phyloP scores from a whole-genome alignment of 2,888 invertebrate species.

The Nymphalis urticae region DNA sequence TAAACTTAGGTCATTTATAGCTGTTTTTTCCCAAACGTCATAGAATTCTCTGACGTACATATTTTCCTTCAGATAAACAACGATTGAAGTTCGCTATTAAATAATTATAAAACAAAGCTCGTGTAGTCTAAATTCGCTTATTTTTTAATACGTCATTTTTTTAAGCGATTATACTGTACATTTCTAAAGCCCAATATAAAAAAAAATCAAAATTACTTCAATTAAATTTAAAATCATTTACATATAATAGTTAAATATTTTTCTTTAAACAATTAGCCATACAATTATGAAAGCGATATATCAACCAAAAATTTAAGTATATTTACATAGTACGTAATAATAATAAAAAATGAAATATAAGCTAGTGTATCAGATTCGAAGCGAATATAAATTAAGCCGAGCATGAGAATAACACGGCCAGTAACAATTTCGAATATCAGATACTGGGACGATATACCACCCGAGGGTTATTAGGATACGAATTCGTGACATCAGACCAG shows the following conservation, averaged over 20 bases:
- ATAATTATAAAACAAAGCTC: background rate
- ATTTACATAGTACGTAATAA: background rate
- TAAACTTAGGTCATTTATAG: background rate
- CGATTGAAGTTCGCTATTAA: background rate
- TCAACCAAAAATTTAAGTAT: too few species aligned
- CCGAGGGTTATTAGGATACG: constrained; percentile 52
- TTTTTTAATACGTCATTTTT: too few species aligned
- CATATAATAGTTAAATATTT: too few species aligned
- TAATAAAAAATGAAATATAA: background rate
- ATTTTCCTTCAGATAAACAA: constrained; percentile 14
- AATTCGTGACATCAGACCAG: constrained; percentile 70
- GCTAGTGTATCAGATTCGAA: constrained; percentile 10
- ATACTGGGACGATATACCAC: constrained; percentile 39
- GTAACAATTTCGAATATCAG: constrained; percentile 37
- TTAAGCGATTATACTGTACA: too few species aligned
- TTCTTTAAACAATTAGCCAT: too few species aligned
- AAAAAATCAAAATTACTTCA: too few species aligned
- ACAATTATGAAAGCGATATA: too few species aligned
- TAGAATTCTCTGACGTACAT: constrained; percentile 21
- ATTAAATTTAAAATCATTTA: too few species aligned
- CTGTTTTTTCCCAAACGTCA: constrained; percentile 27
- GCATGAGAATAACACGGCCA: constrained; percentile 15
- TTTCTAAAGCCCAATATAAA: too few species aligned
- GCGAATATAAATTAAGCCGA: constrained; percentile 21
- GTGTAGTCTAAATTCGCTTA: too few species aligned